phyloP scores from a whole-genome alignment of 2,888 invertebrate species.

The Sisyra nigra region DNA sequence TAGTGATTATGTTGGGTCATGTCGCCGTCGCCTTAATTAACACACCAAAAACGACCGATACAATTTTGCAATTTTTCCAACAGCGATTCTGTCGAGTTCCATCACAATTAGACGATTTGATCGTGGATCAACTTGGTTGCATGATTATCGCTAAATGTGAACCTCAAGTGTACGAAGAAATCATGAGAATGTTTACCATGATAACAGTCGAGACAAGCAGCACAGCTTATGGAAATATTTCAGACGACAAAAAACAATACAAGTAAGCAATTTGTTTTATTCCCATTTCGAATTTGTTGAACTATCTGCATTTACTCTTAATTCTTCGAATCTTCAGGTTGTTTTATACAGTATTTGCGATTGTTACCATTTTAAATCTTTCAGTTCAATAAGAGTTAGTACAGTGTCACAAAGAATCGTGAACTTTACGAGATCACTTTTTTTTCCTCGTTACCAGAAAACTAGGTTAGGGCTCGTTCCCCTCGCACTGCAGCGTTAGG shows the following conservation, averaged over 20 bases:
- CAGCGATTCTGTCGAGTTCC: conserved; percentile 90
- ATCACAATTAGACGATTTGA: conserved; percentile 79
- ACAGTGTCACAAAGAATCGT: no score
- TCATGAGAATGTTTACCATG: conserved; percentile 95
- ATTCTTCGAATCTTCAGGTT: no score
- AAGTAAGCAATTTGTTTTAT: no score
- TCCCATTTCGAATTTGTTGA: no score
- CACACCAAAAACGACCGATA: conserved; percentile 85
- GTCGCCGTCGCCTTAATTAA: conserved; percentile 90
- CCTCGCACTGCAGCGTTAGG: no score
- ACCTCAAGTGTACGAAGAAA: conserved; percentile 73
- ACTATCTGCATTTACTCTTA: no score
- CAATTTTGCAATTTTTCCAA: conserved; percentile 91
- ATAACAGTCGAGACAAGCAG: conserved; percentile 88
- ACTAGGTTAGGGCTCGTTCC: no score
- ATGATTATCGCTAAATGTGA: conserved; percentile 93
- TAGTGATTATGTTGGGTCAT: conserved; percentile 93
- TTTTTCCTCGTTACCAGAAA: no score
- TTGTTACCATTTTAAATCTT: neutral
- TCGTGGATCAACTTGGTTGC: conserved; percentile 94
- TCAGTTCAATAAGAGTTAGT: no score
- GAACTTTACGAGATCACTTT: no score
- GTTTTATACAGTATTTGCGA: no score
- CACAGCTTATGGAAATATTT: conserved; percentile 46
- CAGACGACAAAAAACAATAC: conserved; percentile 42